Base-by-base conservation (phyloP, 1,140 invertebrate species). In the Nomia melanderi region DNA sequence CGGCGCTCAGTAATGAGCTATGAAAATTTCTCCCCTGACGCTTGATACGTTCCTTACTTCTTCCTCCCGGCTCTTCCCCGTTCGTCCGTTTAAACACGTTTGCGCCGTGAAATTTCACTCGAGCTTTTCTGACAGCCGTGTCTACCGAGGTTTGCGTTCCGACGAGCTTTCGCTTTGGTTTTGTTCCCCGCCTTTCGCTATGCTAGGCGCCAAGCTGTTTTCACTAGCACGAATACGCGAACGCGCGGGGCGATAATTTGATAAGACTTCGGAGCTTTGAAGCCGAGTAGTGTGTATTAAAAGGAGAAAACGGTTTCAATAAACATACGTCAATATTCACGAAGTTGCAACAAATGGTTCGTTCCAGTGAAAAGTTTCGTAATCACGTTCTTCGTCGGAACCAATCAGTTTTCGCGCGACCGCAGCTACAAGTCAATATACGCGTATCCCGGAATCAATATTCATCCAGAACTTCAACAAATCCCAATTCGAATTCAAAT, bases 1-100 rank as follows among this genome's bases (percentile, higher is more conserved):
- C 31, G 29, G 5, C 39, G 6, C 20, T 17, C 29, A 17, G 39
- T 60, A 69, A 69, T 50, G 31, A 76, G 41, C 54, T 69, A 69
- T 50, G 41, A 60, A 69, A 69, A 60, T 60, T 39, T 69, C 54
- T 14, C 39, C 12, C 39, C 20, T 36, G 41, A 69, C 53, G 39
- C 54, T 69, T 29, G 63, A 44, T 75, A 44, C 29, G 12, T 36
- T 63, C 23, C 59, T n/a, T 8, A 4, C 25, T n/a, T 25, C 9
- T 11, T 14, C n/a, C 31, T 1, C 25, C 1, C 4, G 3, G 2
- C 8, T 11, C 11, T 23, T 14, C 12, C 23, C 7, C 14, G 4
- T n/a, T 11, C n/a, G 57, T 33, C 25, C 65, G 6, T 59, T 60
- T 36, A 60, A 69, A 47, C 17, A 23, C n/a, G 59, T 63, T 73